Evolutionary conservation across 2,113 vertebrate genomes (phyloP).

Genomic region (Rhipidura dahli): DNA sequence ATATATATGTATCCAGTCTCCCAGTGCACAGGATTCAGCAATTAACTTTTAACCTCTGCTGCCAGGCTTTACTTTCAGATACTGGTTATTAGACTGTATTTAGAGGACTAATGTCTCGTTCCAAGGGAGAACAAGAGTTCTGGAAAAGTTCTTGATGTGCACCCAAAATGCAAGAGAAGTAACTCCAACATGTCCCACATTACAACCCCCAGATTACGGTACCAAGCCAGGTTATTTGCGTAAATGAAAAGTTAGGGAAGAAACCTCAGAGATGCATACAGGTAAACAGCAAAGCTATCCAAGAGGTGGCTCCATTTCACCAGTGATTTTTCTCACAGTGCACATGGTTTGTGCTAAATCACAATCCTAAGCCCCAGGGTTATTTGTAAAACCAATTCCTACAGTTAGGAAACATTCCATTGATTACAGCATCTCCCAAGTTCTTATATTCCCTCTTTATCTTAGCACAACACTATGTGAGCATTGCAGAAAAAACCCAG

Average conservation of each 20-base stretch:
- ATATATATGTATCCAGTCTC: slow-evolving; percentile 48
- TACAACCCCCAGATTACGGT: neutral
- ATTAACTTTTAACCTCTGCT: slow-evolving; percentile 26
- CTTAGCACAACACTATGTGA: slow-evolving; percentile 6
- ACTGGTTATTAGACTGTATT: neutral
- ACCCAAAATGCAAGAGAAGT: slow-evolving; percentile 6
- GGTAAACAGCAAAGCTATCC: neutral
- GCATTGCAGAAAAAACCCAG: slow-evolving; percentile 32
- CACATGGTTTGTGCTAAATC: neutral
- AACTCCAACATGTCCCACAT: neutral
- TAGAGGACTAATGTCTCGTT: slow-evolving; percentile 10
- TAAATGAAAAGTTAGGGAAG: slow-evolving; percentile 13
- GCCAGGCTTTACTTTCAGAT: slow-evolving; percentile 27
- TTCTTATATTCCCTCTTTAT: neutral
- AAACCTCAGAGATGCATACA: slow-evolving; percentile 32
- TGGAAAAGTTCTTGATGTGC: slow-evolving; percentile 25
- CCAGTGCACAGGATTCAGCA: slow-evolving; percentile 40
- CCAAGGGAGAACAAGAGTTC: slow-evolving; percentile 17
- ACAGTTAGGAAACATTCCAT: slow-evolving; percentile 1
- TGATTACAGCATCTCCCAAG: neutral
- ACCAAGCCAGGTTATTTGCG: neutral
- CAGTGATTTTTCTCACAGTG: slow-evolving; percentile 26
- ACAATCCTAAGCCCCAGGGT: neutral
- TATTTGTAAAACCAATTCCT: slow-evolving; percentile 31
- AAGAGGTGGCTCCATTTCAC: neutral